Percentiles rank a stretch among this genome's conserved stretches.
Evolutionary conservation across 2,113 vertebrate genomes (phyloP).

Genomic region (Peromyscus leucopus): DNA sequence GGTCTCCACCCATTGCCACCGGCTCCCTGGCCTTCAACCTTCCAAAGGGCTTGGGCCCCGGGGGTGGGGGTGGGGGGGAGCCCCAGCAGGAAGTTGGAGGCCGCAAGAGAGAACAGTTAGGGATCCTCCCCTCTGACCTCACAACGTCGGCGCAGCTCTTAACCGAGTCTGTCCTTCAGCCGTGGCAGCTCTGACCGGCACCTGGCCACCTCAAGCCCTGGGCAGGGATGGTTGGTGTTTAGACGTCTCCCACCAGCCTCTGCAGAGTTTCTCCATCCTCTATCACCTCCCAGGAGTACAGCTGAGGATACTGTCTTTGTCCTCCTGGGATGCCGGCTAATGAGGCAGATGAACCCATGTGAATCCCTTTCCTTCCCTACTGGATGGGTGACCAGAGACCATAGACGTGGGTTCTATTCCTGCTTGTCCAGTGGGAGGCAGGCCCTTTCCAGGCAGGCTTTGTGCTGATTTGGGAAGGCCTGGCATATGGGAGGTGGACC

Average conservation of each 20-base stretch:
- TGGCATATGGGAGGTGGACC: neutral
- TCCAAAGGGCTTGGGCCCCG: neutral
- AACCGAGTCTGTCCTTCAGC: neutral
- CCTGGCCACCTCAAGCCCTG: neutral
- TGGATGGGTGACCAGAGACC: neutral
- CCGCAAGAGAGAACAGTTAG: neutral
- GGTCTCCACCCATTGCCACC: neutral
- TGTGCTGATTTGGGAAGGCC: neutral
- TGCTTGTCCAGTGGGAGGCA: neutral
- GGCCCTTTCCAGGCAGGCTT: neutral
- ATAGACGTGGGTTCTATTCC: neutral
- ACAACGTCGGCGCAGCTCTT: neutral
- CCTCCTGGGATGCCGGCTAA: neutral
- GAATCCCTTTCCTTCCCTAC: neutral
- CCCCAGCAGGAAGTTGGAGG: neutral
- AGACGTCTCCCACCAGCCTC: neutral
- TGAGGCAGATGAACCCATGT: neutral
- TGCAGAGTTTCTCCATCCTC: neutral
- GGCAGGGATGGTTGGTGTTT: rapidly evolving
- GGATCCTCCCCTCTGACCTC: neutral
- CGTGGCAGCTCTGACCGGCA: neutral
- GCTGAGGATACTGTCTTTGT: neutral
- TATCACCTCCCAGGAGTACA: neutral
- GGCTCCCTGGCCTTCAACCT: neutral
- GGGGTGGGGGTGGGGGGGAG: neutral